Conservation (phyloP, 1,140 invertebrate species). For the Drusus annulatus region DNA sequence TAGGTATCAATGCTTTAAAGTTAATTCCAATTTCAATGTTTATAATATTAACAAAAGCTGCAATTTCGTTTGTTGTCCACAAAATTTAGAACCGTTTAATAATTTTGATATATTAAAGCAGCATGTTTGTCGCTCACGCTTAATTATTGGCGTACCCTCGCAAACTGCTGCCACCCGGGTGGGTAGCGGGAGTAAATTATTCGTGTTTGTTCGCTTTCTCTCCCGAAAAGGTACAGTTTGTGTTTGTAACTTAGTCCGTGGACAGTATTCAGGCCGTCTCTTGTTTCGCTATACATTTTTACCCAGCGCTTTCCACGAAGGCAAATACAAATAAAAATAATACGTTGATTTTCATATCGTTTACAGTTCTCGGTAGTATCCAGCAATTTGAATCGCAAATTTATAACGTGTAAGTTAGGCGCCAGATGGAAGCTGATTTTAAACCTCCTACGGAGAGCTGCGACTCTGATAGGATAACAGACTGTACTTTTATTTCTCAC, state of each 20-base stretch:
- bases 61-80: not conserved
- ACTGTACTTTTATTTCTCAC: not conserved
- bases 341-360: constrained; percentile 38
- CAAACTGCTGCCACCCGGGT: constrained; percentile 25
- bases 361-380: constrained; percentile 44
- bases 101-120: constrained; percentile 21
- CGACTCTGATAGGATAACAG: constrained; percentile 13
- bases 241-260: constrained; percentile 50
- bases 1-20: too few relatives aligned
- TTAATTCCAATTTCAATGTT: too few relatives aligned
- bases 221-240: constrained; percentile 54
- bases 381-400: constrained; percentile 58
- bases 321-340: constrained; percentile 40
- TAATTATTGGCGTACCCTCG: constrained; percentile 47
- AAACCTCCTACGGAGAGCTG: constrained; percentile 17
- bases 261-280: constrained; percentile 34
- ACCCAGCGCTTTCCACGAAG: constrained; percentile 3
- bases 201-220: constrained; percentile 40
- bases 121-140: constrained; percentile 25
- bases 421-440: constrained; percentile 36
- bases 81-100: constrained; percentile 4
- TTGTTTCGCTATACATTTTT: constrained; percentile 29
- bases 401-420: constrained; percentile 42
- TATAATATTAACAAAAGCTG: not conserved
- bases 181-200: constrained; percentile 37